Evolutionary conservation across 2,888 invertebrate species (phyloP).

Genomic region (Syritta pipiens): DNA sequence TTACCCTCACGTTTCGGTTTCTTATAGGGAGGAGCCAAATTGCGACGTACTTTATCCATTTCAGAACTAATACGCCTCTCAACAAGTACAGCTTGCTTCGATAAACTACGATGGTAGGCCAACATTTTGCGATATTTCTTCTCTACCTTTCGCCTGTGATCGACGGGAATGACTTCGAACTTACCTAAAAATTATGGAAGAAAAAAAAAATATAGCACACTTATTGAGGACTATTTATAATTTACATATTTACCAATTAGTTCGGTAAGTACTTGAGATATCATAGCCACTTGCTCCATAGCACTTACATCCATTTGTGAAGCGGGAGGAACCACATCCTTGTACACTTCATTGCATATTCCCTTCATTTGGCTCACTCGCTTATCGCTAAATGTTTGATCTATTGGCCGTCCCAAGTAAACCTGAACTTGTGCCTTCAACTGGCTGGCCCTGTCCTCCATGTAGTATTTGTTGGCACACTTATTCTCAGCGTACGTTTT

Average conservation of each 20-base stretch:
- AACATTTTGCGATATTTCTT: slow-evolving; percentile 72
- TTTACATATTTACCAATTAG: slow-evolving; percentile 68
- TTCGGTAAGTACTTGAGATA: slow-evolving; percentile 73
- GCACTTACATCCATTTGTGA: slow-evolving; percentile 69
- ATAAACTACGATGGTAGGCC: slow-evolving; percentile 72
- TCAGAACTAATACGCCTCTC: slow-evolving; percentile 76
- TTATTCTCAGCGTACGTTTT: slow-evolving; percentile 75
- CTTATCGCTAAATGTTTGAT: slow-evolving; percentile 72
- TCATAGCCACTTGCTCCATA: slow-evolving; percentile 75
- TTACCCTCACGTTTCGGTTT: slow-evolving; percentile 73
- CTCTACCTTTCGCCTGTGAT: slow-evolving; percentile 71
- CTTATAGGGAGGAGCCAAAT: slow-evolving; percentile 75
- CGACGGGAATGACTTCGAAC: slow-evolving; percentile 74
- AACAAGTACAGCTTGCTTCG: slow-evolving; percentile 74
- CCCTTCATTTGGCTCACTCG: slow-evolving; percentile 72
- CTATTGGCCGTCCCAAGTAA: slow-evolving; percentile 73
- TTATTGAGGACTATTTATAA: too few relatives aligned
- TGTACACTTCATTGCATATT: slow-evolving; percentile 74
- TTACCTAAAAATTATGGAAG: slow-evolving; percentile 71
- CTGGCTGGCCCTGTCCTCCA: slow-evolving; percentile 74
- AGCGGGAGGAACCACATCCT: slow-evolving; percentile 73
- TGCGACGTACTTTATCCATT: slow-evolving; percentile 76
- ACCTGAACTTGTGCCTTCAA: slow-evolving; percentile 71
- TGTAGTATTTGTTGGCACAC: slow-evolving; percentile 76
- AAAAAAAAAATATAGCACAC: background rate